Conservation (phyloP, 2,888 invertebrate genomes). For the Epiblema foenella region DNA sequence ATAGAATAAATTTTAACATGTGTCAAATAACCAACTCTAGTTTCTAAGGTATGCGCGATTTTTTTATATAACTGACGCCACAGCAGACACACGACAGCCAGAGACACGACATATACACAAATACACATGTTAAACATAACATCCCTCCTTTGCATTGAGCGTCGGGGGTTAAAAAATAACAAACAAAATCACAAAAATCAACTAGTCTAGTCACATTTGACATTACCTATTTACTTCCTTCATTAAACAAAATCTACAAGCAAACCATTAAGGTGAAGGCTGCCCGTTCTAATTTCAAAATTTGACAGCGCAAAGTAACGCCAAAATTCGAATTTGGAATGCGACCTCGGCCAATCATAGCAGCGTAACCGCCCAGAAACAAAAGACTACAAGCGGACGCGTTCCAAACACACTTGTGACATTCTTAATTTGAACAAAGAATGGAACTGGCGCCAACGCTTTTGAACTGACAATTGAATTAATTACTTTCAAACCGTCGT, state of each 20-base stretch:
- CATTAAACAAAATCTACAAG: constrained; percentile 36
- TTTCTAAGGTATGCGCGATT: too few species aligned
- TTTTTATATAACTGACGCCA: too few species aligned
- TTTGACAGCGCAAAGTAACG: constrained; percentile 52
- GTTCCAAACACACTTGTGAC: neutral
- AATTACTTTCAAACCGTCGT: neutral
- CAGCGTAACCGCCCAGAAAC: constrained; percentile 45
- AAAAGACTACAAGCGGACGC: neutral
- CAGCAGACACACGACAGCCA: too few species aligned
- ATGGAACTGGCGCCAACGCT: constrained; percentile 23
- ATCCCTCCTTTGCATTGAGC: neutral
- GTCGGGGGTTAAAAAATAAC: neutral
- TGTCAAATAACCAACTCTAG: too few species aligned
- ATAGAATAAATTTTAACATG: too few species aligned
- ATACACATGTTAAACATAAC: too few species aligned
- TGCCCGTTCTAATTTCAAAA: constrained; percentile 54
- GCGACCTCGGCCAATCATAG: constrained; percentile 55
- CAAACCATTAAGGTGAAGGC: constrained; percentile 46
- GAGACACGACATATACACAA: too few species aligned
- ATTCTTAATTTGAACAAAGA: neutral
- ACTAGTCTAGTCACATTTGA: constrained; percentile 46
- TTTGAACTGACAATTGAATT: constrained; percentile 3
- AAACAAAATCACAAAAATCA: constrained; percentile 37
- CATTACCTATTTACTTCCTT: constrained; percentile 41
- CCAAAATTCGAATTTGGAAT: constrained; percentile 53